Percentiles rank a stretch among this genome's conserved stretches.
phyloP scores from a whole-genome alignment of 2,888 invertebrate species.

The Pheosia gnoma region DNA sequence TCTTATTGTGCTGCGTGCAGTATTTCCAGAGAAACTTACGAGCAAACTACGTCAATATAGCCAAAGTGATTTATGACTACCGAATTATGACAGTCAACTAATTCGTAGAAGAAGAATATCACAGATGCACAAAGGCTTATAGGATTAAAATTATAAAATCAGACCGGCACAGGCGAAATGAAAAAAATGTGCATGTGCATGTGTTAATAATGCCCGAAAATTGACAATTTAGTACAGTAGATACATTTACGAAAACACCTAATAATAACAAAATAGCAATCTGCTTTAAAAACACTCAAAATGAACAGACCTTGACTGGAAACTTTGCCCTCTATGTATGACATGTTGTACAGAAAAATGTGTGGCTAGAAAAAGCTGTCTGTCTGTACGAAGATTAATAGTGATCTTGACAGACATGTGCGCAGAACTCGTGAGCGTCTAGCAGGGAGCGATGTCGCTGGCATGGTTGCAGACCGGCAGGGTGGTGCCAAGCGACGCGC shows the following conservation, averaged over 20 bases:
- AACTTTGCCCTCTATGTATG: slow-evolving; percentile 31
- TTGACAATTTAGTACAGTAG: no score
- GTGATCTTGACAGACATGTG: slow-evolving; percentile 69
- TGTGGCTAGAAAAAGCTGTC: slow-evolving; percentile 29
- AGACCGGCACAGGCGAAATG: no score
- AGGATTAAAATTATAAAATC: no score
- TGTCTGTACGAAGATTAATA: slow-evolving; percentile 64
- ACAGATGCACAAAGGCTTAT: not conserved
- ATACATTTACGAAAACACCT: no score
- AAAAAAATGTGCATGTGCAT: not conserved
- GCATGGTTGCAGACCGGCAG: slow-evolving; percentile 41
- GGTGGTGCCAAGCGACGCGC: slow-evolving; percentile 58
- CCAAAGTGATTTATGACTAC: not conserved
- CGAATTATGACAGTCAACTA: not conserved
- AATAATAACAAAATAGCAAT: not conserved
- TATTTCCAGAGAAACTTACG: slow-evolving; percentile 19
- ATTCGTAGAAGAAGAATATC: not conserved
- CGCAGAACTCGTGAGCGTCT: slow-evolving; percentile 55
- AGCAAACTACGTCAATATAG: not conserved
- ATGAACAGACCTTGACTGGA: slow-evolving; percentile 15
- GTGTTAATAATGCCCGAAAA: no score
- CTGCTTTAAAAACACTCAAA: not conserved
- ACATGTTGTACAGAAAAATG: slow-evolving; percentile 32
- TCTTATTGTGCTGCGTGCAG: slow-evolving; percentile 18
- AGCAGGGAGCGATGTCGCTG: slow-evolving; percentile 49